These are phyloP conservation scores for Pelodiscus sinensis DNA, from an alignment of 2,113 vertebrate genomes.

Conservation along the genomic window DNA sequence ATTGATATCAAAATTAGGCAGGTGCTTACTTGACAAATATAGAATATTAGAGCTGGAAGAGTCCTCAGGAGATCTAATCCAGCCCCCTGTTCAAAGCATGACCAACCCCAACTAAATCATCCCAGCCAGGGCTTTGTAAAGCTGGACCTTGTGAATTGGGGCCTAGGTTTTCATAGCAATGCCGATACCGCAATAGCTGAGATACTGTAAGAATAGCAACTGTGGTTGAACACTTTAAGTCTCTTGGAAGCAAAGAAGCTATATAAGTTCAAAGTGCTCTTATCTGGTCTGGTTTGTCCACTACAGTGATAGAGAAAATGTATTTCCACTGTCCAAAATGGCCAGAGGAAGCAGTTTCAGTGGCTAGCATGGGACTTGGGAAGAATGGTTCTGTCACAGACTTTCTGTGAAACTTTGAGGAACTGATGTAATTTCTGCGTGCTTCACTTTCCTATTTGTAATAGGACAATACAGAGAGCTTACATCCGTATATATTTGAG, in stretches of 20 bases:
- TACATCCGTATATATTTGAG: not conserved
- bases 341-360: not conserved
- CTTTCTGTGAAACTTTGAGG: not conserved
- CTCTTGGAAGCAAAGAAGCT: not conserved
- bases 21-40: not conserved
- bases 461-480: not conserved
- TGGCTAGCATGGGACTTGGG: not conserved
- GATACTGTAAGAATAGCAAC: not conserved
- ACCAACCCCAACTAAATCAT: no score
- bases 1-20: not conserved
- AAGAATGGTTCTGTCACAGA: not conserved
- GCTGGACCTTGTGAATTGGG: not conserved
- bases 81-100: no score
- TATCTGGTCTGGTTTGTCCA: not conserved
- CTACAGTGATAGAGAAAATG: not conserved
- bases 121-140: no score
- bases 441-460: not conserved
- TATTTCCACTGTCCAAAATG: not conserved
- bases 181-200: not conserved
- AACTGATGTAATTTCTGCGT: not conserved
- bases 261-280: not conserved
- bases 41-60: no score
- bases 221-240: not conserved
- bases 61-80: no score
- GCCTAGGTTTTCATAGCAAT: not conserved